phyloP scores from a whole-genome alignment of 2,888 invertebrate species.

The Oscheius sp. region DNA sequence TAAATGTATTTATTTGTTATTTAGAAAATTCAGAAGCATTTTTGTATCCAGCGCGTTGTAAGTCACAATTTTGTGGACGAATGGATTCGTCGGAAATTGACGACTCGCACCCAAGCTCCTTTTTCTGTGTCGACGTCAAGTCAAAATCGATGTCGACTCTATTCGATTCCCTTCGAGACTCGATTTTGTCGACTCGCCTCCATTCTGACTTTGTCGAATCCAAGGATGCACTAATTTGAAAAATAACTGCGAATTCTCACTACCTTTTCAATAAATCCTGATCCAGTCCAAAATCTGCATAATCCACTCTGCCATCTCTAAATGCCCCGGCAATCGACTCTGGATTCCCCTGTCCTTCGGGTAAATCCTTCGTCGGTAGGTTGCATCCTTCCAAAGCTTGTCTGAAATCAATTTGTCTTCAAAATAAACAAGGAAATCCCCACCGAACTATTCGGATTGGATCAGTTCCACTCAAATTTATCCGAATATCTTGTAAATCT shows the following conservation, averaged over 20 bases:
- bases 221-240: background rate
- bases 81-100: no score
- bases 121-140: no score
- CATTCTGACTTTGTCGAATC: no score
- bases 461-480: constrained; percentile 67
- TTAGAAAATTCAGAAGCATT: background rate
- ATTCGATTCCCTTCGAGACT: no score
- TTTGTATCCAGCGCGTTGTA: no score
- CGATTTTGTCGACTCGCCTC: no score
- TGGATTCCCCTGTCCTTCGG: constrained; percentile 17
- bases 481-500: constrained; percentile 52
- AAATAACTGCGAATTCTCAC: constrained; percentile 1
- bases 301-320: background rate
- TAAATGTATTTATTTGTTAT: no score
- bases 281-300: constrained; percentile 36
- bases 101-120: no score
- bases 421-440: constrained; percentile 10
- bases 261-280: constrained; percentile 52
- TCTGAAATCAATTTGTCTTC: constrained; percentile 43
- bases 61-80: no score
- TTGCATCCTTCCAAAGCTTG: constrained; percentile 66
- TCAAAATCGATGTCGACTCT: no score
- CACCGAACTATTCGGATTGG: constrained; percentile 65
- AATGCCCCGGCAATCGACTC: constrained; percentile 1
- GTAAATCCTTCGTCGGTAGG: constrained; percentile 62